Evolutionary conservation across 2,888 invertebrate genomes (phyloP).

Genomic region (Amphipyra tragopoginis): DNA sequence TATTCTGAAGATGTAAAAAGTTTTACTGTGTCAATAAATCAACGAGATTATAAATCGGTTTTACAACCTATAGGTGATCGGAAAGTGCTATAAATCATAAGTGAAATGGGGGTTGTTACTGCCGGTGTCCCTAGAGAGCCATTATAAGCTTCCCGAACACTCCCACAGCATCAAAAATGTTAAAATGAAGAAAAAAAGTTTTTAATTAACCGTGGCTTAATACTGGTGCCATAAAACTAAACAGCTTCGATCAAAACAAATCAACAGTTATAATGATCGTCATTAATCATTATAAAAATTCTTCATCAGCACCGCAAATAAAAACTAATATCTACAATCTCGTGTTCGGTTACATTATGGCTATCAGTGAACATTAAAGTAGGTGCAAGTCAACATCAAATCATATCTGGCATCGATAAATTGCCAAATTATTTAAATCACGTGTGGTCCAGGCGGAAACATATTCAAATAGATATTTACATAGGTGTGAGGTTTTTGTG

Average conservation of each 20-base stretch:
- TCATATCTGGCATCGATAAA: conserved; percentile 76
- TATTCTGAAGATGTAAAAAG: conserved; percentile 72
- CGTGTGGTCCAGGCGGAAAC: conserved; percentile 65
- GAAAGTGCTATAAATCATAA: conserved; percentile 81
- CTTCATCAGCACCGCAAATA: conserved; percentile 71
- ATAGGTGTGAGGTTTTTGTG: conserved; percentile 51
- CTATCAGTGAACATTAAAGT: conserved; percentile 63
- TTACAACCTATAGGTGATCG: conserved; percentile 81
- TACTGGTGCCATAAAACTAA: conserved; percentile 69
- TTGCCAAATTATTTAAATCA: conserved; percentile 82
- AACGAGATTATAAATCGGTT: conserved; percentile 84
- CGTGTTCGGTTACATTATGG: conserved; percentile 68
- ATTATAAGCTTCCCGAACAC: conserved; percentile 67
- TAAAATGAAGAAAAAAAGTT: conserved; percentile 43
- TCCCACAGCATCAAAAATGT: conserved; percentile 41
- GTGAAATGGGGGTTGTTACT: conserved; percentile 75
- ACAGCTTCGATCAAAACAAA: conserved; percentile 74
- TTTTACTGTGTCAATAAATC: conserved; percentile 84
- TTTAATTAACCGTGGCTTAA: conserved; percentile 66
- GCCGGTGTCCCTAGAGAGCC: conserved; percentile 66
- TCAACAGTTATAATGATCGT: conserved; percentile 72
- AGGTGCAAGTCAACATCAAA: conserved; percentile 72
- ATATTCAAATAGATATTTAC: conserved; percentile 59
- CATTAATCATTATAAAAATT: conserved; percentile 75
- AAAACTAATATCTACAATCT: conserved; percentile 68